phyloP scores from a whole-genome alignment of 2,797 vertebrate species.

The Decapterus maruadsi region DNA sequence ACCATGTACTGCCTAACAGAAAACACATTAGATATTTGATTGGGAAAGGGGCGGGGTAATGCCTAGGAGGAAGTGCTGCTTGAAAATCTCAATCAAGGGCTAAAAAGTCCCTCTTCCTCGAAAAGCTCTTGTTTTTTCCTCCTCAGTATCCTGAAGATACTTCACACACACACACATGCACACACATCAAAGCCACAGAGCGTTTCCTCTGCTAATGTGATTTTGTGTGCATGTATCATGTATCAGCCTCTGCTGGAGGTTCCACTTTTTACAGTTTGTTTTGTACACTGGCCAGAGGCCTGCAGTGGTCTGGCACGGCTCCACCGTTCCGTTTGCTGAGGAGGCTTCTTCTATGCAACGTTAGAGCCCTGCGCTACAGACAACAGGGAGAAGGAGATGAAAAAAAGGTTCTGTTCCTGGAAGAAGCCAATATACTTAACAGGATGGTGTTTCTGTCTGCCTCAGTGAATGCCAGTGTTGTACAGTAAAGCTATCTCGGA shows the following conservation, averaged over 20 bases:
- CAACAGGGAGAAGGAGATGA: not conserved
- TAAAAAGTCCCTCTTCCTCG: not conserved
- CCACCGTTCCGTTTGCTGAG: conserved; percentile 38
- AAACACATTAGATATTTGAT: conserved; percentile 12
- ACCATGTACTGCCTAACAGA: not conserved
- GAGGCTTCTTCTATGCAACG: conserved; percentile 38
- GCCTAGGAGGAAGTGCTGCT: not conserved
- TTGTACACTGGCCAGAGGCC: conserved; percentile 37
- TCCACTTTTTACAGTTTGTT: conserved; percentile 42
- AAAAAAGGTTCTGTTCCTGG: not conserved
- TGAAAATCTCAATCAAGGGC: conserved; percentile 1
- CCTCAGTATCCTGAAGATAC: conserved; percentile 1
- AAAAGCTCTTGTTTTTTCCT: conserved; percentile 5
- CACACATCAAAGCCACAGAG: conserved; percentile 7
- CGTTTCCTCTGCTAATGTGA: conserved; percentile 36
- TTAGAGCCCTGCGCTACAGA: not conserved
- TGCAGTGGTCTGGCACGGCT: conserved; percentile 55
- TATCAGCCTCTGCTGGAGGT: conserved; percentile 30
- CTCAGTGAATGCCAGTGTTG: rapidly evolving
- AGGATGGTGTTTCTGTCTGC: not conserved
- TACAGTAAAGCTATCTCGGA: not conserved
- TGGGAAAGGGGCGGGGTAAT: not conserved
- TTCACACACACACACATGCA: not conserved
- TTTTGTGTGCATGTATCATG: conserved; percentile 47
- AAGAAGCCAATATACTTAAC: conserved; percentile 3